Conservation (phyloP, 2,888 invertebrate species). For the Macaria notata region DNA sequence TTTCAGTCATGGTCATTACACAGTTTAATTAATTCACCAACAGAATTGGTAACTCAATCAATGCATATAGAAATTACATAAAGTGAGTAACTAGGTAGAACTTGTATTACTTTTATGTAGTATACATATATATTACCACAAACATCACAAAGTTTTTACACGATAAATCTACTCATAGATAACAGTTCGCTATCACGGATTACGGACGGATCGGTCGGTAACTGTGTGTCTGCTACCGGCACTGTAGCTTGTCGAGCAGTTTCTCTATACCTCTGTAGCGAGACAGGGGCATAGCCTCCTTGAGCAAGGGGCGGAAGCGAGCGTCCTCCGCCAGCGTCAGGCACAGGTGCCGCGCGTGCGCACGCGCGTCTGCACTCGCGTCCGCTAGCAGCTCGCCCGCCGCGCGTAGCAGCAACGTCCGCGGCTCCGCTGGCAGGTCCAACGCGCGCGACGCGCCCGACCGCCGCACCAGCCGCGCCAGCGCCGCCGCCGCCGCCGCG, state of each 20-base stretch:
- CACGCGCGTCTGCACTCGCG: constrained; percentile 92
- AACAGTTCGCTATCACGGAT: no score
- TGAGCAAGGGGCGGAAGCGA: constrained; percentile 88
- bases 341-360: constrained; percentile 90
- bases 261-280: constrained; percentile 93
- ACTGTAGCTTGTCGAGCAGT: constrained; percentile 83
- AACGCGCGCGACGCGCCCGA: constrained; percentile 88
- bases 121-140: no score
- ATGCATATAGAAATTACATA: no score
- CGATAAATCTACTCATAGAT: no score
- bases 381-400: constrained; percentile 93
- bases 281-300: constrained; percentile 90
- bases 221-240: constrained; percentile 42
- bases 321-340: constrained; percentile 86
- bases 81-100: no score
- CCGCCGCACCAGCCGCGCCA: constrained; percentile 87
- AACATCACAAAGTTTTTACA: no score
- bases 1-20: constrained; percentile 52
- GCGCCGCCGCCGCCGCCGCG: constrained; percentile 90
- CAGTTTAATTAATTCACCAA: constrained; percentile 1
- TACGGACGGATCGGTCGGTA: no score
- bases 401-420: constrained; percentile 90
- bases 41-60: no score
- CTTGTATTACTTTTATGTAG: no score
- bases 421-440: constrained; percentile 87